These are phyloP conservation scores for Antechinus stuartii DNA, from an alignment of 2,113 vertebrate genomes.

Conservation along the genomic window DNA sequence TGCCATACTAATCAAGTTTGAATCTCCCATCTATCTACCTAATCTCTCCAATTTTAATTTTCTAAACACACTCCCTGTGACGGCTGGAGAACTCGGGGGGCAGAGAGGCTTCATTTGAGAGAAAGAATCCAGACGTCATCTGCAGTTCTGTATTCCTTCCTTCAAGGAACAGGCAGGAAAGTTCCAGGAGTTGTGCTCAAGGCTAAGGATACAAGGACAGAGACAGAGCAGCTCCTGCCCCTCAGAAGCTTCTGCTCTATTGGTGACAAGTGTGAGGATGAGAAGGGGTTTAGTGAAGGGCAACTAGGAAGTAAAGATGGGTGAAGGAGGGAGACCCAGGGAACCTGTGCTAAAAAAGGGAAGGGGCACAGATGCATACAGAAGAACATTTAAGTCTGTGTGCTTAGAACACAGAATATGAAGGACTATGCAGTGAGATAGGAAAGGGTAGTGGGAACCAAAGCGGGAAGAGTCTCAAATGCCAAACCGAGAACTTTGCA, in stretches of 20 bases:
- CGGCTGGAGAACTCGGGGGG: background rate
- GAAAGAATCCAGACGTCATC: constrained; percentile 27
- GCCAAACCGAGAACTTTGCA: background rate
- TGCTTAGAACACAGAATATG: background rate
- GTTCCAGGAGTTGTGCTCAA: background rate
- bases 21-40: constrained; percentile 51
- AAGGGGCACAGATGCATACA: background rate
- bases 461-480: background rate
- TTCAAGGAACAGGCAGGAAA: background rate
- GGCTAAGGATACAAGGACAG: background rate
- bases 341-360: background rate
- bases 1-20: constrained; percentile 49
- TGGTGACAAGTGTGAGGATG: background rate
- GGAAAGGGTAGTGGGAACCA: background rate
- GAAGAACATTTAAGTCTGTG: background rate
- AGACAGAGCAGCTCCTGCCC: background rate
- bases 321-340: background rate
- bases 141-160: background rate
- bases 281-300: background rate
- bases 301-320: background rate
- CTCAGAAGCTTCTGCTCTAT: background rate
- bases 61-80: constrained; percentile 31
- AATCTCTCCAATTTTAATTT: constrained; percentile 15
- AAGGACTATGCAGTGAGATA: background rate
- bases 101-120: constrained; percentile 28